Base-by-base conservation (phyloP, 2,888 invertebrate species). In the Drosophila mettleri region DNA sequence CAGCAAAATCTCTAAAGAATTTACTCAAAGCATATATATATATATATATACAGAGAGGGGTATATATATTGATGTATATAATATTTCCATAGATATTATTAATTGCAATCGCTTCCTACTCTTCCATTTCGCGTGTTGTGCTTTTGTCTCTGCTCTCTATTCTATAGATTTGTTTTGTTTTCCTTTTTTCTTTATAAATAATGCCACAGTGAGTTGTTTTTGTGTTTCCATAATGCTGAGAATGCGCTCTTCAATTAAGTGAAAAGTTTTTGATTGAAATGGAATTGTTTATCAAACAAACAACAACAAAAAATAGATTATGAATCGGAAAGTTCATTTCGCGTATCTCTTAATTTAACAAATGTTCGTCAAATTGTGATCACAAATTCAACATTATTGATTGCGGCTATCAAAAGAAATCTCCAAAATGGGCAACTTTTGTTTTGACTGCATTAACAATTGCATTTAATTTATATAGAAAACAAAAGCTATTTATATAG, bases 71-170 rank as follows among this genome's bases (percentile, higher is more conserved):
- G 7, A 14, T 27, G 14, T 18, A 34, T 18, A 52, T n/a, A 48
- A 29, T 18, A 58, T 43, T 34, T 24, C 16, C 20, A 65, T 54
- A 58, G 57, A 54, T 34, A 54, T 62, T 38, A 45, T 48, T 43
- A 55, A 66, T 53, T 67, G 61, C 61, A 74, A 70, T 54, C 67
- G 53, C 66, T 80, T 80, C 82, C 79, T 75, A 62, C 72, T 75
- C 82, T 75, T 78, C 39, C 64, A 75, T 65, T 66, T 80, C 46
- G 66, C 77, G 67, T 79, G 78, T 10, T 34, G 48, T 34, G 45
- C 60, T 45, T 49, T 46, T 63, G 63, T 61, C 51, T 62, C 61
- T 57, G 69, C 65, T 73, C 67, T 39, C 58, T 66, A 60, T 65
- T 45, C 49, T 20, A 38, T 62, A 51, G 43, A 31, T 45, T 63